These are phyloP conservation scores for Strix aluco DNA, from an alignment of 2,113 vertebrate genomes.

Conservation along the genomic window DNA sequence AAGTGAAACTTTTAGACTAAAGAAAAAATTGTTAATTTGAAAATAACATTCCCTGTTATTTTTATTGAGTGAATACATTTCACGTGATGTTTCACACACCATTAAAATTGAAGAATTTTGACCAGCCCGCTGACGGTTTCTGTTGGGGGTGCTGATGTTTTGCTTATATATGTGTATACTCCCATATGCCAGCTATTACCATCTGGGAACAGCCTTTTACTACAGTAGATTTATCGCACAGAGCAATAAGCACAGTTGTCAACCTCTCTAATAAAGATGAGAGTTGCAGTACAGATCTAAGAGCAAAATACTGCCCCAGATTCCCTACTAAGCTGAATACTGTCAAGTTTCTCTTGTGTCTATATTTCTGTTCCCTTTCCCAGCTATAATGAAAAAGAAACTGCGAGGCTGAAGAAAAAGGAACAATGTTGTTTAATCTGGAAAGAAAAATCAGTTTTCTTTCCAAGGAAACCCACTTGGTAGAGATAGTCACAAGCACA, in stretches of 20 bases:
- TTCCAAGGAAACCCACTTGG: neutral
- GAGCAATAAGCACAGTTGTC: slow-evolving; percentile 14
- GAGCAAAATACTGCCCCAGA: neutral
- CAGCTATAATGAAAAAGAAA: neutral
- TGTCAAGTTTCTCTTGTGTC: neutral
- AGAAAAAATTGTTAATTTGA: neutral
- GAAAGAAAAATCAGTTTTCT: neutral
- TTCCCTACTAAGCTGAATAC: neutral
- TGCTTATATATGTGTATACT: neutral
- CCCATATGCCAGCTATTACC: neutral
- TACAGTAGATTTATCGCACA: neutral
- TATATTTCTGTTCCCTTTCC: neutral
- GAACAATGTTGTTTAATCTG: neutral
- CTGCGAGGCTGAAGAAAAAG: neutral
- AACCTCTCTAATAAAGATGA: slow-evolving; percentile 16
- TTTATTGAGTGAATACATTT: neutral
- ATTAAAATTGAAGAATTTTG: neutral
- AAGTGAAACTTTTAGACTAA: neutral
- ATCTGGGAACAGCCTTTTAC: slow-evolving; percentile 22
- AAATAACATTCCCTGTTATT: neutral
- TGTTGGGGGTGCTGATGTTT: neutral
- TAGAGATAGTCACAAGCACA: neutral
- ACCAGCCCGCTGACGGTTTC: neutral
- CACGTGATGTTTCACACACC: rapidly evolving
- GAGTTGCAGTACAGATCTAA: neutral